Conservation (phyloP, 2,888 invertebrate genomes). For the Nebria salina region DNA sequence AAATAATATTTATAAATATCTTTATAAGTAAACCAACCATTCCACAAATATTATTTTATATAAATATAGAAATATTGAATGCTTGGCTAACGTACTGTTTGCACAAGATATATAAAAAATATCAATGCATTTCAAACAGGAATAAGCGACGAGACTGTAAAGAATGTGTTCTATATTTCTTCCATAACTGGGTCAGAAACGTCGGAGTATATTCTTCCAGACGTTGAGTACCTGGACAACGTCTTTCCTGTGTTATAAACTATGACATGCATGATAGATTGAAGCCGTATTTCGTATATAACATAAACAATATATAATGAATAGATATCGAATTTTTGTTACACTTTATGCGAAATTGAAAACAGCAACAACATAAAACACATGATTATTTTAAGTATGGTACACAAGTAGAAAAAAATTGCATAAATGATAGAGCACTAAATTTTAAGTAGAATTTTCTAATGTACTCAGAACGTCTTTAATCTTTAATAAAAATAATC, state of each 20-base stretch:
- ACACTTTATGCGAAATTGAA: not conserved
- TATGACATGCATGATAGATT: not conserved
- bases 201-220: not conserved
- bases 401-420: too few relatives aligned
- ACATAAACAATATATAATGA: not conserved
- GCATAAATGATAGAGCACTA: too few relatives aligned
- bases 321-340: too few relatives aligned
- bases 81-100: too few relatives aligned
- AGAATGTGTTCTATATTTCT: not conserved
- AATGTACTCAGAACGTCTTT: too few relatives aligned
- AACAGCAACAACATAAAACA: not conserved
- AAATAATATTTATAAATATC: too few relatives aligned
- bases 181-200: not conserved
- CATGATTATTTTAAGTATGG: too few relatives aligned
- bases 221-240: not conserved
- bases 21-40: too few relatives aligned
- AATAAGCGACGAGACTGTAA: not conserved
- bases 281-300: not conserved
- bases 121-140: not conserved
- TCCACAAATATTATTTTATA: too few relatives aligned
- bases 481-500: too few relatives aligned
- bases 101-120: not conserved
- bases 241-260: not conserved
- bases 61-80: too few relatives aligned
- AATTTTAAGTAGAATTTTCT: too few relatives aligned